These are phyloP conservation scores for Cantharis lateralis DNA, from an alignment of 2,888 invertebrate genomes.

Conservation along the genomic window DNA sequence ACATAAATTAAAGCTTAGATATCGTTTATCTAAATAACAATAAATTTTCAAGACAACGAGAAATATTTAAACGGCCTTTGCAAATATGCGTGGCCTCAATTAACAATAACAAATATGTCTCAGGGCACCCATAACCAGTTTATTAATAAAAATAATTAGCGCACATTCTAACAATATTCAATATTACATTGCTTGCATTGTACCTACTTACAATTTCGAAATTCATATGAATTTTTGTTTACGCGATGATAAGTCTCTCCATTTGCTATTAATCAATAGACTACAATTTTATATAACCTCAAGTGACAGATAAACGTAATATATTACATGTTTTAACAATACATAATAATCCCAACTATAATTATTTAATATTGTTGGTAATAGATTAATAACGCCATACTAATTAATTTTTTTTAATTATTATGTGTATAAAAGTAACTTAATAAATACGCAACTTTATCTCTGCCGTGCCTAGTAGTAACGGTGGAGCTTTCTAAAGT, in stretches of 20 bases:
- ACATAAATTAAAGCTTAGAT: constrained; percentile 2
- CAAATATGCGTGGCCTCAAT: constrained; percentile 46
- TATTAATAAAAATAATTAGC: constrained; percentile 32
- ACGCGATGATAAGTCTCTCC: not conserved
- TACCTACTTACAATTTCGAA: constrained; percentile 25
- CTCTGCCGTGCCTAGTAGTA: not conserved
- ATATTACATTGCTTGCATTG: constrained; percentile 30
- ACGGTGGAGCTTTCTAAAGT: not conserved
- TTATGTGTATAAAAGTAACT: not conserved
- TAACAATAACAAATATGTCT: constrained; percentile 38
- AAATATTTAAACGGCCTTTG: constrained; percentile 39
- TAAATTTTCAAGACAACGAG: constrained; percentile 19
- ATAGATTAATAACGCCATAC: not conserved
- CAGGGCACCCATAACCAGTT: constrained; percentile 37
- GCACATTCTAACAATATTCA: constrained; percentile 35
- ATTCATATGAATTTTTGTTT: not conserved
- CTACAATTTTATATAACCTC: constrained; percentile 1
- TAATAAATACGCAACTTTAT: not conserved
- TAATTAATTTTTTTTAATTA: not conserved
- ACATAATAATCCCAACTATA: not conserved
- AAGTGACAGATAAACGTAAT: not conserved
- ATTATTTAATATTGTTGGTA: not conserved
- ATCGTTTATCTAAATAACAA: constrained; percentile 6
- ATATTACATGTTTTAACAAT: not conserved
- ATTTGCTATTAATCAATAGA: not conserved